These are phyloP conservation scores for Noctua janthina DNA, from an alignment of 2,888 invertebrate genomes.

Conservation along the genomic window DNA sequence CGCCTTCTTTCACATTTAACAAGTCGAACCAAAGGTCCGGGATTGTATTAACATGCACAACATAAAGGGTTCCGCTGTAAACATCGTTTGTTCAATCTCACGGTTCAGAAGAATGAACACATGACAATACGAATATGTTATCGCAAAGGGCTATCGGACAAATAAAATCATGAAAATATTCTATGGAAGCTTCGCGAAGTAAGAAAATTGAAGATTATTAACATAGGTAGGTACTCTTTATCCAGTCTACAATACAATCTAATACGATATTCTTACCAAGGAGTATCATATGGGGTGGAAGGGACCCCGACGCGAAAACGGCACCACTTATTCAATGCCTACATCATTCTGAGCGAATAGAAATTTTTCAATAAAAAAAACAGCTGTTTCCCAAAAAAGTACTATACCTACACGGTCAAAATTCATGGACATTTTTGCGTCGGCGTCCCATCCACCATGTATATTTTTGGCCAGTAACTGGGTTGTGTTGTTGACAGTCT, in stretches of 20 bases:
- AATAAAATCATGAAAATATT: slow-evolving; percentile 1
- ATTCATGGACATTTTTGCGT: no score
- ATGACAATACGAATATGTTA: slow-evolving; percentile 19
- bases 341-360: no score
- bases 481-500: background rate
- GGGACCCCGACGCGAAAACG: no score
- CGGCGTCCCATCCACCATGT: no score
- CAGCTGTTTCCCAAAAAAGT: no score
- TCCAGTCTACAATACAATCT: background rate
- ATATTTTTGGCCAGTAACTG: no score
- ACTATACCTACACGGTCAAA: no score
- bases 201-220: slow-evolving; percentile 12
- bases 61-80: background rate
- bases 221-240: background rate
- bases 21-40: background rate
- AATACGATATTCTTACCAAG: background rate
- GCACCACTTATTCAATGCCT: no score
- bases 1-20: background rate
- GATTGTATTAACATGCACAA: background rate
- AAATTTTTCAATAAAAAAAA: no score
- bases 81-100: slow-evolving; percentile 31
- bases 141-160: slow-evolving; percentile 28
- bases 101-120: slow-evolving; percentile 11
- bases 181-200: background rate
- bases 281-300: background rate